phyloP scores from a whole-genome alignment of 2,797 vertebrate genomes.

The Falco novaeseelandiae region DNA sequence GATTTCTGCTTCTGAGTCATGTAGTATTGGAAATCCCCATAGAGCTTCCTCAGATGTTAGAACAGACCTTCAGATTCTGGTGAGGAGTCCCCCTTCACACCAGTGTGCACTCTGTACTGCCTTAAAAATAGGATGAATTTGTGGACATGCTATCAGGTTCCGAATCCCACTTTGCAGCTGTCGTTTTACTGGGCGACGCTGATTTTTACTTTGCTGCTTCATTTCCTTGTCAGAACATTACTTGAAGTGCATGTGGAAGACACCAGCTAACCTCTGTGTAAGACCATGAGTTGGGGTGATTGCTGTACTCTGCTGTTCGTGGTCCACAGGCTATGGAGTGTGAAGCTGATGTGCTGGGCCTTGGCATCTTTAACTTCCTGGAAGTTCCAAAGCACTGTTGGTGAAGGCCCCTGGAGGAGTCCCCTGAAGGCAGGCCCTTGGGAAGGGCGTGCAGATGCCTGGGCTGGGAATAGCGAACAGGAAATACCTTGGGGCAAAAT shows the following conservation, averaged over 20 bases:
- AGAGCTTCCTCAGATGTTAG: neutral
- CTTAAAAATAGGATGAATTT: neutral
- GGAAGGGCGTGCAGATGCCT: constrained; percentile 20
- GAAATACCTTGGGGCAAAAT: constrained; percentile 54
- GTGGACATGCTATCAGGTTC: neutral
- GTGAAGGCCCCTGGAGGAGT: neutral
- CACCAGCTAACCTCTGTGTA: neutral
- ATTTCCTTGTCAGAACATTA: neutral
- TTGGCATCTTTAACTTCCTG: neutral
- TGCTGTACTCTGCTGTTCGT: neutral
- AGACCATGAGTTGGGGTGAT: neutral
- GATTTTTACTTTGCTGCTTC: neutral
- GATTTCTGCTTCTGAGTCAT: neutral
- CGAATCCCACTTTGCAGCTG: neutral
- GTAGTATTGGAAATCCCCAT: neutral
- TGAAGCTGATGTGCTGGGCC: neutral
- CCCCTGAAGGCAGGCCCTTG: neutral
- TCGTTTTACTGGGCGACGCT: neutral
- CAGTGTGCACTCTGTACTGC: neutral
- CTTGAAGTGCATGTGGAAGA: neutral
- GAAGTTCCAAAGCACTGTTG: neutral
- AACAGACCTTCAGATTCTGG: neutral
- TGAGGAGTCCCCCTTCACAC: neutral
- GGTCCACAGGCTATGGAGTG: neutral
- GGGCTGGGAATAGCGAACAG: constrained; percentile 45